Evolutionary conservation across 2,888 invertebrate genomes (phyloP).

Genomic region (Dromius quadrimaculatus): DNA sequence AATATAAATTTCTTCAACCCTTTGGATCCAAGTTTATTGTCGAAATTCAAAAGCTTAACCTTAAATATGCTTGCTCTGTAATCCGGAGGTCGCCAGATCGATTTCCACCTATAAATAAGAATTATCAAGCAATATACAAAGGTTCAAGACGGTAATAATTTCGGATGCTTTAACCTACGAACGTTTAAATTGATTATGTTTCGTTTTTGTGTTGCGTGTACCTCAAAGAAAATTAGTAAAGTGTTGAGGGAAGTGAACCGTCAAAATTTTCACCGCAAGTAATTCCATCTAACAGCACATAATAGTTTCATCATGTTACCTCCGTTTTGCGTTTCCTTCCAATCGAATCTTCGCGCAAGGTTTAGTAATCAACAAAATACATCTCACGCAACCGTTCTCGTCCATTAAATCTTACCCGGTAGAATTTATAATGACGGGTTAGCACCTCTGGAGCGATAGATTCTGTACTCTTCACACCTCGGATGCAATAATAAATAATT

Average conservation of each 20-base stretch:
- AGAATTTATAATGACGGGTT: slow-evolving; percentile 33
- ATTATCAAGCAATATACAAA: too few relatives aligned
- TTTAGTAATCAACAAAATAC: slow-evolving; percentile 40
- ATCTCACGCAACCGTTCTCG: slow-evolving; percentile 19
- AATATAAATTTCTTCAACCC: too few relatives aligned
- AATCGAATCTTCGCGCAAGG: slow-evolving; percentile 18
- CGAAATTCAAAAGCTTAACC: too few relatives aligned
- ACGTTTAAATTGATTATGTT: slow-evolving; percentile 5
- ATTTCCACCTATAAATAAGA: too few relatives aligned
- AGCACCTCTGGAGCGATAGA: slow-evolving; percentile 5
- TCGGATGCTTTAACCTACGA: too few relatives aligned
- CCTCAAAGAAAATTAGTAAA: slow-evolving; percentile 18
- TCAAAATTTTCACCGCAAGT: slow-evolving; percentile 21
- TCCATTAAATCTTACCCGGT: slow-evolving; percentile 26
- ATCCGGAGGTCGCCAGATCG: too few relatives aligned
- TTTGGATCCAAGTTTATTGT: too few relatives aligned
- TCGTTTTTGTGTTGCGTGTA: slow-evolving; percentile 15
- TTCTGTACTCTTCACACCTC: slow-evolving; percentile 50
- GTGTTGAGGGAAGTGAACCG: slow-evolving; percentile 31
- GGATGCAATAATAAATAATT: slow-evolving; percentile 47
- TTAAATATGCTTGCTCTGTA: too few relatives aligned
- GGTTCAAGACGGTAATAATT: too few relatives aligned
- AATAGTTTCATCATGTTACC: slow-evolving; percentile 22
- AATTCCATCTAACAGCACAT: slow-evolving; percentile 23
- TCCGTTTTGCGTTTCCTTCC: slow-evolving; percentile 4